These are phyloP conservation scores for Shargacucullia verbasci DNA, from an alignment of 2,888 invertebrate species.

Conservation along the genomic window DNA sequence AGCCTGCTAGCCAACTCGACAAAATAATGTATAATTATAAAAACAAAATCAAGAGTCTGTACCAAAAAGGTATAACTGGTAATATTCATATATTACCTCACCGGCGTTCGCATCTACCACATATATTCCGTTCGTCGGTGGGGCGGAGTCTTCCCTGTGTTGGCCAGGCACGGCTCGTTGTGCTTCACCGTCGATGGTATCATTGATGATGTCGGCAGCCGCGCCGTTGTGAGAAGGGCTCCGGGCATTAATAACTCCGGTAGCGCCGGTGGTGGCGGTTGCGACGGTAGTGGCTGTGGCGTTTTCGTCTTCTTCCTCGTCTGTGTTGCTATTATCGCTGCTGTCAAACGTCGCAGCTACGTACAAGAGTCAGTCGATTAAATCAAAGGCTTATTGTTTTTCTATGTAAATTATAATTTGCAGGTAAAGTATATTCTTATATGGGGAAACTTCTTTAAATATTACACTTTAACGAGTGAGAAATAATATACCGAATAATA, in stretches of 20 bases:
- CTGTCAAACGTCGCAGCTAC: constrained; percentile 82
- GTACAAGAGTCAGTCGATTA: background rate
- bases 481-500: no score
- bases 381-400: no score
- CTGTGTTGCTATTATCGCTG: constrained; percentile 80
- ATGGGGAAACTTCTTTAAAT: no score
- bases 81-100: background rate
- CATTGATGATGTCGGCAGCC: constrained; percentile 35
- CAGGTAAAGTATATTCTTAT: no score
- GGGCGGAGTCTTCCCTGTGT: background rate
- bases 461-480: no score
- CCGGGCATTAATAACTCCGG: constrained; percentile 1
- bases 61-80: no score
- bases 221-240: constrained; percentile 16
- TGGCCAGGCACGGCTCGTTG: background rate
- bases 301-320: constrained; percentile 62
- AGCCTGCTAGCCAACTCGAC: no score
- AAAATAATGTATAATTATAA: no score
- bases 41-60: no score
- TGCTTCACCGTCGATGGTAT: background rate
- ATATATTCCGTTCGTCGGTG: constrained; percentile 18
- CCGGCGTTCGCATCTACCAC: constrained; percentile 15
- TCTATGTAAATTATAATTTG: no score
- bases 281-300: constrained; percentile 30
- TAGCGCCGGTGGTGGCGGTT: constrained; percentile 16